These are phyloP conservation scores for Fistularia commersonii DNA, from an alignment of 2,797 vertebrate species.

Conservation along the genomic window DNA sequence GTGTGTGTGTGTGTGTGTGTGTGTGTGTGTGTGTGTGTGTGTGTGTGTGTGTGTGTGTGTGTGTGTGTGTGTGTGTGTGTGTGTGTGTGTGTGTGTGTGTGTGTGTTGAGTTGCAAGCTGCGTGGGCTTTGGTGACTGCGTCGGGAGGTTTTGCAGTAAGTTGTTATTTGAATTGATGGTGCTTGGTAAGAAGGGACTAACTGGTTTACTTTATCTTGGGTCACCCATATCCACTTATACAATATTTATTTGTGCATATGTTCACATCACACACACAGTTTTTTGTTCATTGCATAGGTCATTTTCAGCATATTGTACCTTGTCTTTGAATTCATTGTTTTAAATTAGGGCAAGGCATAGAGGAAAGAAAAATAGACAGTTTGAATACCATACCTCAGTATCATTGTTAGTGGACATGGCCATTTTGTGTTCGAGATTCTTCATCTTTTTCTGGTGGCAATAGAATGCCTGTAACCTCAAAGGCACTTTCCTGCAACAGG, in stretches of 20 bases:
- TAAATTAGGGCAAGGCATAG: no score
- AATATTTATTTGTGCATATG: not conserved
- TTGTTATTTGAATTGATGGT: not conserved
- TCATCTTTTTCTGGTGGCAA: not conserved
- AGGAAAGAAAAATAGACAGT: no score
- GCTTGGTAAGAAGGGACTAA: constrained; percentile 19
- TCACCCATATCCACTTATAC: not conserved
- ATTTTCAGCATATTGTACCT: no score
- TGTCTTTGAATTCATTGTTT: no score
- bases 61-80: no score
- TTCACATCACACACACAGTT: constrained; percentile 23
- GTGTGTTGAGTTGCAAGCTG: constrained; percentile 17
- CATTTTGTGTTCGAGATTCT: not conserved
- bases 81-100: not conserved
- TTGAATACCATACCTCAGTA: no score
- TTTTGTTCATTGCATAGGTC: constrained; percentile 4
- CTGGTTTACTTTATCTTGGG: constrained; percentile 4
- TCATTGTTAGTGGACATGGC: no score
- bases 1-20: no score
- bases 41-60: no score
- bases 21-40: no score
- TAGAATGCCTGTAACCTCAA: not conserved
- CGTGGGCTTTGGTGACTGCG: constrained; percentile 10
- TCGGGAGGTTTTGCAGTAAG: constrained; percentile 16
- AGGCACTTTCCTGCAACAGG: constrained; percentile 9